A percentile compares a stretch with the other conserved stretches of the same genome.
Conservation (phyloP, 2,797 vertebrate genomes). For the Rachycentron canadum region DNA sequence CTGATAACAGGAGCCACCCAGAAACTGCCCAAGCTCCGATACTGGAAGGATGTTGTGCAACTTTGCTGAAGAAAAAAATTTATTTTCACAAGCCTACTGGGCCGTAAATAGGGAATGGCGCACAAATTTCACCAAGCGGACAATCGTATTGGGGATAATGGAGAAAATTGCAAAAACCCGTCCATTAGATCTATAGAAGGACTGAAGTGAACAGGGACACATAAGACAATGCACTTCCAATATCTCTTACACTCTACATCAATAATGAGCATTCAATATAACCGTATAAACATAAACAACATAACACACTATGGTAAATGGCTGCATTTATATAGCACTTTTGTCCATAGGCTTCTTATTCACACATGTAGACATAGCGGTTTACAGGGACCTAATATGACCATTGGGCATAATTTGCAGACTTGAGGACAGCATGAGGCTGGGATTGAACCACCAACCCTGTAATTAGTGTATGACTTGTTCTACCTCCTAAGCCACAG, state of each 20-base stretch:
- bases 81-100: not conserved
- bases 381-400: not conserved
- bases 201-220: not conserved
- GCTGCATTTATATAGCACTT: not conserved
- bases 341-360: not conserved
- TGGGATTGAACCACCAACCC: not conserved
- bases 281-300: not conserved
- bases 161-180: not conserved
- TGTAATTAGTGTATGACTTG: not conserved
- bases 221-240: not conserved
- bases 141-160: not conserved
- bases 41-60: not conserved
- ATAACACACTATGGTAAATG: not conserved
- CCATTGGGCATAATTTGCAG: not conserved
- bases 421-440: not conserved
- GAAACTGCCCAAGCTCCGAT: not conserved
- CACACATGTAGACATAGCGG: not conserved
- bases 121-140: slow-evolving; percentile 4
- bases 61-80: slow-evolving; percentile 8
- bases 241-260: not conserved
- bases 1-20: slow-evolving; percentile 16
- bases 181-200: not conserved
- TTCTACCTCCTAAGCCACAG: not conserved
- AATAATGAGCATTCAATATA: not conserved
- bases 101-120: not conserved